Conservation (phyloP, 2,888 invertebrate species). For the Chaetogeoica ovagalla region DNA sequence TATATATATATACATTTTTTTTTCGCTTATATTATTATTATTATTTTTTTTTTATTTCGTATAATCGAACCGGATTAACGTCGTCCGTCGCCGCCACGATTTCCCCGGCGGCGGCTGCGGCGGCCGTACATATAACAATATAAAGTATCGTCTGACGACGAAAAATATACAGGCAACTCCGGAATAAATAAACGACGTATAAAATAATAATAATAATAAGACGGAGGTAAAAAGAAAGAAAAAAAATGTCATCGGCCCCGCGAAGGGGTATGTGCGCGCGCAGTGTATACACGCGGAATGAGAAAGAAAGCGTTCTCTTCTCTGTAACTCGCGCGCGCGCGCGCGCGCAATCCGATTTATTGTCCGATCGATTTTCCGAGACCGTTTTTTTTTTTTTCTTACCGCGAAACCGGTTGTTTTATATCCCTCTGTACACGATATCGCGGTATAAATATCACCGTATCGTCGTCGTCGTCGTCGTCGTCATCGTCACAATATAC, state of each 20-base stretch:
- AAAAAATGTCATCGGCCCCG: constrained; percentile 26
- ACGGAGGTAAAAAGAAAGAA: not conserved
- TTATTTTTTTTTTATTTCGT: constrained; percentile 34
- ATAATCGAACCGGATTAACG: constrained; percentile 49
- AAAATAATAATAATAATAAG: not conserved
- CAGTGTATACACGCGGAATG: not conserved
- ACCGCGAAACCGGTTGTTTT: constrained; percentile 36
- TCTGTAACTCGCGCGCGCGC: not conserved
- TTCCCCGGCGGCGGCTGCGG: constrained; percentile 36
- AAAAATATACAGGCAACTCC: constrained; percentile 35
- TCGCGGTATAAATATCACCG: too few relatives aligned
- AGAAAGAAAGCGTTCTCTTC: constrained; percentile 38
- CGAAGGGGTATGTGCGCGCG: not conserved
- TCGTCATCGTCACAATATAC: too few relatives aligned
- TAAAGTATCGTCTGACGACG: constrained; percentile 48
- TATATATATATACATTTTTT: not conserved
- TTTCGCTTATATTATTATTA: constrained; percentile 2
- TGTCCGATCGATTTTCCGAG: constrained; percentile 50
- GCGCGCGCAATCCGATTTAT: constrained; percentile 41
- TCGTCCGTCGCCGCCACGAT: constrained; percentile 26
- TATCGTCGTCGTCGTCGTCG: too few relatives aligned
- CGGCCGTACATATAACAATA: constrained; percentile 20
- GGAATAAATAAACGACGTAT: constrained; percentile 33
- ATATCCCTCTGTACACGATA: too few relatives aligned
- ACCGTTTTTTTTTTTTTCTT: constrained; percentile 15